These are phyloP conservation scores for Parnassius apollo DNA, from an alignment of 2,888 invertebrate species.

Conservation along the genomic window DNA sequence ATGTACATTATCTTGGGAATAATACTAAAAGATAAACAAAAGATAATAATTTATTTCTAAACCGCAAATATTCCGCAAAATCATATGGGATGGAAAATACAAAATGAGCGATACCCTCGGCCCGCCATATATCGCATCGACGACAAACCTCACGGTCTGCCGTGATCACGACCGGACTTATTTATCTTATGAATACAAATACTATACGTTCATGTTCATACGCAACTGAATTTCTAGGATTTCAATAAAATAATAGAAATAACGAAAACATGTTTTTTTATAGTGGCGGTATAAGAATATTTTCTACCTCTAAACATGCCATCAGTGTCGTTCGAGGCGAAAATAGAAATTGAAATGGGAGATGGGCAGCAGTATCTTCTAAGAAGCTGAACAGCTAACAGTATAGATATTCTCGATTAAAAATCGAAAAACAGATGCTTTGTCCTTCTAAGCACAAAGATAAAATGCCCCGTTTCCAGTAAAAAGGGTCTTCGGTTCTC, in stretches of 20 bases:
- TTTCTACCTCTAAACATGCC: no score
- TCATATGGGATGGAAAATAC: constrained; percentile 46
- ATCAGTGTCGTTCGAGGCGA: no score
- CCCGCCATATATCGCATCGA: constrained; percentile 46
- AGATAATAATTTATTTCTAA: constrained; percentile 8
- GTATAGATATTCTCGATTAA: no score
- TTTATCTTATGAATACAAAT: constrained; percentile 37
- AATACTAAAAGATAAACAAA: background rate
- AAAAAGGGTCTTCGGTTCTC: no score
- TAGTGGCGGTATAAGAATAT: background rate
- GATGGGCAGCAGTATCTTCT: no score
- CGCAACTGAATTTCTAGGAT: constrained; percentile 4
- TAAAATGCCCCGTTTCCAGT: no score
- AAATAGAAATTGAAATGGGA: no score
- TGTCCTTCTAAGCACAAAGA: no score
- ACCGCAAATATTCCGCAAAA: constrained; percentile 13
- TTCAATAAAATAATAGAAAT: constrained; percentile 12
- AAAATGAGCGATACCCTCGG: constrained; percentile 51
- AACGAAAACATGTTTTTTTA: background rate
- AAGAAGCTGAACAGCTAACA: no score
- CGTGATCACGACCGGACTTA: constrained; percentile 59
- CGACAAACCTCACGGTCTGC: constrained; percentile 50
- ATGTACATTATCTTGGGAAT: no score
- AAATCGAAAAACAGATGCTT: no score
- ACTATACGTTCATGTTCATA: constrained; percentile 34